These are phyloP conservation scores for Smittia sp. DNA, from an alignment of 2,888 invertebrate species.

Conservation along the genomic window DNA sequence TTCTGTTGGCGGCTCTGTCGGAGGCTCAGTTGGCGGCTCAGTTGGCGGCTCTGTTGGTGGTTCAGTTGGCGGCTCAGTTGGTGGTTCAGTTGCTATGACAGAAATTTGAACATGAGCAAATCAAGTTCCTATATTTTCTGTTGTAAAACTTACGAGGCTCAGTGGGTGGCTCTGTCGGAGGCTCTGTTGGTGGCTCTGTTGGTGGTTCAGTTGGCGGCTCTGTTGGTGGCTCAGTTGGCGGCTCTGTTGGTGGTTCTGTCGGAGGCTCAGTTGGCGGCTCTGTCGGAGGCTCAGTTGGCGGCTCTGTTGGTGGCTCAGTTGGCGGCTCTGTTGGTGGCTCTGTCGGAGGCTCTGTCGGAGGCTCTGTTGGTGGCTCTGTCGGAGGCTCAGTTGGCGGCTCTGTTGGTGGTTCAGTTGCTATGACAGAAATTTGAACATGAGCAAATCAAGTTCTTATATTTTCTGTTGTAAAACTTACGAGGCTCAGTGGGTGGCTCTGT, in stretches of 20 bases:
- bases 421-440: constrained; percentile 6
- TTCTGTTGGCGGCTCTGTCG: constrained; percentile 42
- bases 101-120: constrained; percentile 5
- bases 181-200: constrained; percentile 22
- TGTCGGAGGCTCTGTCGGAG: constrained; percentile 5
- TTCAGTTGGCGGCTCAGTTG: constrained; percentile 37
- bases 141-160: constrained; percentile 32
- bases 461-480: constrained; percentile 18
- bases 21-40: constrained; percentile 33
- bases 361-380: constrained; percentile 39
- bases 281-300: constrained; percentile 30
- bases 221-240: constrained; percentile 19
- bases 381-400: constrained; percentile 26
- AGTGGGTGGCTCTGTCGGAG: constrained; percentile 34
- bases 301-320: constrained; percentile 26
- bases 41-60: constrained; percentile 21
- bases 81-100: neutral
- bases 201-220: constrained; percentile 3
- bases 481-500: constrained; percentile 8
- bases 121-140: constrained; percentile 7
- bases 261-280: constrained; percentile 26
- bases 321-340: constrained; percentile 16
- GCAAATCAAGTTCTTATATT: no score
- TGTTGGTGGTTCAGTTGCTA: constrained; percentile 26
- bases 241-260: constrained; percentile 29